phyloP scores from a whole-genome alignment of 2,888 invertebrate genomes.

The Phortica okadai region DNA sequence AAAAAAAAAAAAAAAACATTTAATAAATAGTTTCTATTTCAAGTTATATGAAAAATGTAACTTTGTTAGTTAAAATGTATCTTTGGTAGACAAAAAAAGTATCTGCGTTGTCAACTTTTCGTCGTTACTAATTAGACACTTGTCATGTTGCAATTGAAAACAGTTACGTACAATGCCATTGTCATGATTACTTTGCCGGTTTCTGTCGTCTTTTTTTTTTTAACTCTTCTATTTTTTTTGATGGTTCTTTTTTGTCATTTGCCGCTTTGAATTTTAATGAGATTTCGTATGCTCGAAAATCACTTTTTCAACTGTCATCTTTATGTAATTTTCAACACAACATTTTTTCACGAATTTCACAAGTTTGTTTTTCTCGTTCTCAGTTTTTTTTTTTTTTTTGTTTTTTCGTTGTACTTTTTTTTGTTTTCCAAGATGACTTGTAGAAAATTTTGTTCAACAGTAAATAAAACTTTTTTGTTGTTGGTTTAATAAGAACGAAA shows the following conservation, averaged over 20 bases:
- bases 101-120: conserved; percentile 40
- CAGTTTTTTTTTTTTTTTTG: neutral
- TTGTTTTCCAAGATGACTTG: conserved; percentile 7
- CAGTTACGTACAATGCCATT: conserved; percentile 13
- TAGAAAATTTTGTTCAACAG: neutral
- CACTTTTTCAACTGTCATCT: conserved; percentile 65
- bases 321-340: conserved; percentile 44
- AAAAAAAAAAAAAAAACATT: neutral
- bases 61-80: too few relatives aligned
- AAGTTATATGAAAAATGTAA: too few relatives aligned
- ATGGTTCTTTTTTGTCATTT: conserved; percentile 60
- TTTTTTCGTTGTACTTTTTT: neutral
- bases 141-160: conserved; percentile 50
- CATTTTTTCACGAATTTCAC: conserved; percentile 24
- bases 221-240: conserved; percentile 54
- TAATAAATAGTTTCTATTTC: too few relatives aligned
- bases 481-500: neutral
- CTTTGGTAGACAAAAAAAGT: neutral
- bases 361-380: neutral
- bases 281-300: conserved; percentile 56
- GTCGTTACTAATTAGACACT: conserved; percentile 68
- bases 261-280: conserved; percentile 70
- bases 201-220: neutral
- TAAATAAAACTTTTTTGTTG: conserved; percentile 8
- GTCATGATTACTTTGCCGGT: conserved; percentile 13